Evolutionary conservation across 2,888 invertebrate species (phyloP), one percentile per base, ranked within the genome.

Genomic region (Pseudolycoriella hygida): DNA sequence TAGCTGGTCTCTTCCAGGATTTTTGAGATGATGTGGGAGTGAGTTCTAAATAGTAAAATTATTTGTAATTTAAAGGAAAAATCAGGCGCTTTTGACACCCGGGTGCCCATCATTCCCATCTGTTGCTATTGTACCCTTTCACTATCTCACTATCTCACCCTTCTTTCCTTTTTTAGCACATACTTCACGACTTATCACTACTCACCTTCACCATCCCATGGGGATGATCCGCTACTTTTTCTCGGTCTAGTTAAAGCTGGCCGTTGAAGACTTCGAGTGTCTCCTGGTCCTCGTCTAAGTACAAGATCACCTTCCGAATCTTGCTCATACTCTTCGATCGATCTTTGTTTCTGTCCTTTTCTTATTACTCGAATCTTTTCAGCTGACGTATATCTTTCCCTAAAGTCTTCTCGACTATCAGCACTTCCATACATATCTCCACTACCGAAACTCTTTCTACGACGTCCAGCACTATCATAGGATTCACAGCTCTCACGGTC

Each of bases 201-300:
- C 11, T 48, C 48, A 64, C 64, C 65, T 53, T 65, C 65, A 6
- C 64, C 64, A 54, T 77, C 79, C 69, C 80, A 75, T 12, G 76
- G 68, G 40, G 63, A 64, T 1, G 65, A 65, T 20, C 63, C 65
- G 45, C 65, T 65, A 51, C 63, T 65, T 45, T 65, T 65, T 31
- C 65, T 58, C 42, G 61, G 51, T 12, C 64, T 54, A 11, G 50
- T 11, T 17, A 47, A 50, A 15, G 47, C 40, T 6, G 63, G 59
- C 15, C 66, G 54, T 47, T 64, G 64, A 39, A 65, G 52, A 45
- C 64, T 66, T 47, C 64, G 55, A 3, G 56, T 53, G 20, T 46
- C 46, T 25, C 43, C 42, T 20, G 20, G 30, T 15, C 18, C 18
- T 17, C 46, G 20, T 18, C 18, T 17, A 4, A 40, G 2, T 11